Percentiles rank a stretch among this genome's conserved stretches.
Evolutionary conservation across 1,140 invertebrate genomes (phyloP).

Genomic region (Drosophila teissieri): DNA sequence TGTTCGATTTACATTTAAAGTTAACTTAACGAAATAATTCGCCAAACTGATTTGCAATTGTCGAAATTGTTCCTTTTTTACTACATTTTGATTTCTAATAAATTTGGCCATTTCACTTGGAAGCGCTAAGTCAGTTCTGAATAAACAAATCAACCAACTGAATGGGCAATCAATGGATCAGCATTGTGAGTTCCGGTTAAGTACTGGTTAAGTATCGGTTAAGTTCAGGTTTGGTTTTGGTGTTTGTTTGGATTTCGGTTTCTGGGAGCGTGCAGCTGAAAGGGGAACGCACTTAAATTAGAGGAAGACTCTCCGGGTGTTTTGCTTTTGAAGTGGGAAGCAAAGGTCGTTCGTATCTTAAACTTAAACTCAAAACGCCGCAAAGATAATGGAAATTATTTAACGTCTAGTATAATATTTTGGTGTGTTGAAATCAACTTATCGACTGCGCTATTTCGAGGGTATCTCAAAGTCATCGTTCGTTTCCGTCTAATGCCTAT

Average conservation of each 20-base stretch:
- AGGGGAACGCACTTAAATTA: slow-evolving; percentile 63
- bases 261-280: slow-evolving; percentile 34
- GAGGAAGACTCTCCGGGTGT: slow-evolving; percentile 73
- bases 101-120: slow-evolving; percentile 83
- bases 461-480: slow-evolving; percentile 22
- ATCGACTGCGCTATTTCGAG: slow-evolving; percentile 58
- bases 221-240: neutral
- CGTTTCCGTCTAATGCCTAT: slow-evolving; percentile 34
- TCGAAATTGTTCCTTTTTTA: slow-evolving; percentile 51
- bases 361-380: slow-evolving; percentile 43
- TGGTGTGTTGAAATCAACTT: slow-evolving; percentile 39
- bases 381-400: slow-evolving; percentile 42
- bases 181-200: slow-evolving; percentile 25
- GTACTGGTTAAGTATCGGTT: slow-evolving; percentile 6
- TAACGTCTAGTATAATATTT: slow-evolving; percentile 17
- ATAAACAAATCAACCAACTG: slow-evolving; percentile 57
- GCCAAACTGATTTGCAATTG: slow-evolving; percentile 54
- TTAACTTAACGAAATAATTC: slow-evolving; percentile 59
- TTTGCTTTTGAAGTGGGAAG: slow-evolving; percentile 68
- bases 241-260: slow-evolving; percentile 9
- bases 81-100: slow-evolving; percentile 74
- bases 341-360: slow-evolving; percentile 41
- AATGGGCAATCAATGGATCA: slow-evolving; percentile 51
- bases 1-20: slow-evolving; percentile 31
- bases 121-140: slow-evolving; percentile 83